Conservation (phyloP, 64 coral and sea anemone genomes). For the Montipora capricornis region DNA sequence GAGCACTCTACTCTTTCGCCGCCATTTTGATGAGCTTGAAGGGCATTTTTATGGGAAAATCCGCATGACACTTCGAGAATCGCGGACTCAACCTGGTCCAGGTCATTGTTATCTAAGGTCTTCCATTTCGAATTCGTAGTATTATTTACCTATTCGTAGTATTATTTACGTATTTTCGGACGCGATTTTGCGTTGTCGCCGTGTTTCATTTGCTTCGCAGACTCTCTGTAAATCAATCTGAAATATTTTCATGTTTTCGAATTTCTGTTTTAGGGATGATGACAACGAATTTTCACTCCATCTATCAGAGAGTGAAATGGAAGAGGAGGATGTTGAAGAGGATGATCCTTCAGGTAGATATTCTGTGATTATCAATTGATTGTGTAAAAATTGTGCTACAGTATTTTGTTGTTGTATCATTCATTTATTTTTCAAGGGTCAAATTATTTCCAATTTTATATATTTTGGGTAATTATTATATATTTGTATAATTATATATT, state of each 20-base stretch:
- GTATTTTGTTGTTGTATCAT: not conserved
- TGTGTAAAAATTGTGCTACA: not conserved
- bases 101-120: too few relatives aligned
- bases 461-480: too few relatives aligned
- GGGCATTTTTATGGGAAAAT: too few relatives aligned
- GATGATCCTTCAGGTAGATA: too few relatives aligned
- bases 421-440: not conserved
- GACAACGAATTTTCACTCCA: not conserved
- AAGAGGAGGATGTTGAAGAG: not conserved
- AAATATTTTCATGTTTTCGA: not conserved
- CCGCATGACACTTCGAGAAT: too few relatives aligned
- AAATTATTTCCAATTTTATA: not conserved
- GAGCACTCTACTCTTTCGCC: too few relatives aligned
- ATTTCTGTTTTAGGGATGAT: not conserved
- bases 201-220: not conserved
- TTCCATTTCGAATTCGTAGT: not conserved
- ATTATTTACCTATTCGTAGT: not conserved
- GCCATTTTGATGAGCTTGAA: too few relatives aligned
- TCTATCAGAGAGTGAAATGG: not conserved
- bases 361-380: conserved; percentile 3
- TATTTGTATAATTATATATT: too few relatives aligned
- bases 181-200: not conserved
- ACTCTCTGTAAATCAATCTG: not conserved
- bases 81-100: too few relatives aligned
- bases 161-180: not conserved